A percentile compares a stretch with the other conserved stretches of the same genome.
These are phyloP conservation scores for Fragum fragum DNA, from an alignment of 2,888 invertebrate species.

Conservation along the genomic window DNA sequence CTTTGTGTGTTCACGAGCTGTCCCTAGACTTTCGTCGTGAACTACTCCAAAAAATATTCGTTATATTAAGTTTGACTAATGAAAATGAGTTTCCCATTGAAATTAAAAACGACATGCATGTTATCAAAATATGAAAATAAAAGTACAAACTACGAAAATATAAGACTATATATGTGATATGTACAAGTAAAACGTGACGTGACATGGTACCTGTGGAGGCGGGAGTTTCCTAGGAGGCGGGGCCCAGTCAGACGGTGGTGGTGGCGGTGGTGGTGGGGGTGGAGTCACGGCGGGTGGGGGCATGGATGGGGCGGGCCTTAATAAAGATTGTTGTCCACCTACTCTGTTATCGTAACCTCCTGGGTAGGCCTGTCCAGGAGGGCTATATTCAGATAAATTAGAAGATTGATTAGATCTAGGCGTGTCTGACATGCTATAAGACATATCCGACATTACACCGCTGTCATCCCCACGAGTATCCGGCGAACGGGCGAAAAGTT, in stretches of 20 bases:
- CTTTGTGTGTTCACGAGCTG: too few species aligned
- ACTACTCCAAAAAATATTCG: too few species aligned
- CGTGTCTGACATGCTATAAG: conserved; percentile 63
- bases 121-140: too few species aligned
- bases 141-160: too few species aligned
- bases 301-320: conserved; percentile 51
- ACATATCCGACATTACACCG: conserved; percentile 66
- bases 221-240: conserved; percentile 71
- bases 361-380: conserved; percentile 42
- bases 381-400: conserved; percentile 57
- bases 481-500: conserved; percentile 60
- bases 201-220: conserved; percentile 60
- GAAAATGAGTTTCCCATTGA: neutral
- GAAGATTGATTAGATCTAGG: conserved; percentile 62
- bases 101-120: too few species aligned
- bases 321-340: conserved; percentile 49
- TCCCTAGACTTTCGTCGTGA: too few species aligned
- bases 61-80: neutral
- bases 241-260: conserved; percentile 62
- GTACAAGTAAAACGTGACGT: neutral
- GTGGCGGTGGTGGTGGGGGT: conserved; percentile 70
- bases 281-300: conserved; percentile 62
- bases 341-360: conserved; percentile 23
- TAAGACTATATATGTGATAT: too few species aligned
- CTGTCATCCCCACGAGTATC: conserved; percentile 69